Base-by-base conservation (phyloP, 2,797 vertebrate genomes). In the Melanotaenia pygmaea region DNA sequence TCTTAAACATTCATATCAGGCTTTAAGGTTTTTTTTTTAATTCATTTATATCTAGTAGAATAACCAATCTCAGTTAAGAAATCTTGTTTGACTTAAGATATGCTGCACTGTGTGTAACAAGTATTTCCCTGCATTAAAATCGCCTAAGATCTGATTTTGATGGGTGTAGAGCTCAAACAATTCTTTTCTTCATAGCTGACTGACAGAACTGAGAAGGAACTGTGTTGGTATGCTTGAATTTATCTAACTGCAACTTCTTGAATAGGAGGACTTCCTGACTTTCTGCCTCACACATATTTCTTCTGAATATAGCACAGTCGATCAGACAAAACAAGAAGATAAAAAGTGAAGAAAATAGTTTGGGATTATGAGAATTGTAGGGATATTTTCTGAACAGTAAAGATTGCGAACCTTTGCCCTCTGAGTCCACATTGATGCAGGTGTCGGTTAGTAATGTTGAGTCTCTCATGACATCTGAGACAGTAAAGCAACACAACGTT, bases 211-310 rank as follows among this genome's bases (percentile, higher is more conserved):
- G 4, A 54, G 37, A 8, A 34, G 4, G 16, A 38, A 20, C 22
- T 63, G 24, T 32, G 63, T 4, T 24, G 1, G 51, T n/a, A 16
- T 9, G 4, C 2, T 45, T 54, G 50, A 2, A 28, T 37, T 62
- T 18, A 47, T 74, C 0, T 16, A 40, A 35, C 57, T 61, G 45
- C 20, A 62, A 72, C 37, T n/a, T 24, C 40, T 22, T 5, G 35
- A 34, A 51, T 26, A 38, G 72, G 70, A 82, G 81, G 74, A 85
- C 75, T 71, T 87, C 79, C 79, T 80, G 72, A 50, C 38, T 54
- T 45, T 80, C 22, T 63, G n/a, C 43, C 53, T 38, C 4, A 11
- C 5, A 18, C 5, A 14, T 20, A 11, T 11, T 30, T 8, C 40
- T 6, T 9, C 22, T 38, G n/a, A 38, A 22, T n/a, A 50, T 4